Conservation (phyloP, 2,113 vertebrate genomes). For the Burhinus oedicnemus region DNA sequence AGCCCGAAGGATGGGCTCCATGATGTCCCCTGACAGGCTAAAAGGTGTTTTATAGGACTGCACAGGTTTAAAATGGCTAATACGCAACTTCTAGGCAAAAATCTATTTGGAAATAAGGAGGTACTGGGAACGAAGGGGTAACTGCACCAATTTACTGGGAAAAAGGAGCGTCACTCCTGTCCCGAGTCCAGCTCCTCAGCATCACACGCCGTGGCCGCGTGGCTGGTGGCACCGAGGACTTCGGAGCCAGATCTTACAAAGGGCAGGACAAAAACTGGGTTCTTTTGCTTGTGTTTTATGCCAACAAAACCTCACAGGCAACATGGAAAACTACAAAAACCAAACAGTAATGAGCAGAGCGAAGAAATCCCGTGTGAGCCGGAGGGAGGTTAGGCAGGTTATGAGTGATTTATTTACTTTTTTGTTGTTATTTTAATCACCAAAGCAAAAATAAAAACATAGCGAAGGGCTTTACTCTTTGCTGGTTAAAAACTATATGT, state of each 20-base stretch:
- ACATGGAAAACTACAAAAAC: background rate
- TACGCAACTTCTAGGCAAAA: background rate
- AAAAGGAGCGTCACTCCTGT: background rate
- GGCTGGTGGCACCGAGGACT: rapidly evolving
- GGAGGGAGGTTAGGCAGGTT: background rate
- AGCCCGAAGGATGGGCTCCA: background rate
- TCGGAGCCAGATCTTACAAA: rapidly evolving
- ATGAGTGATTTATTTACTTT: background rate
- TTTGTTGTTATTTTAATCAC: background rate
- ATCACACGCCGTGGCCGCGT: rapidly evolving
- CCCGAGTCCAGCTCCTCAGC: background rate
- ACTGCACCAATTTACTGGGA: background rate
- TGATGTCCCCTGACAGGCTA: background rate
- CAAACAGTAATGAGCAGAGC: rapidly evolving
- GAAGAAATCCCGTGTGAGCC: background rate
- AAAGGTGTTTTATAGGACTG: background rate
- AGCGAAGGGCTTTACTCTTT: background rate
- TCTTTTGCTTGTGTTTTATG: background rate
- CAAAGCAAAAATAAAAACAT: background rate
- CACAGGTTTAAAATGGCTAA: background rate
- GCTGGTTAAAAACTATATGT: background rate
- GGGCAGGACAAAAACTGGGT: background rate
- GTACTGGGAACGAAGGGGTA: background rate
- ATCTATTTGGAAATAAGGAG: background rate
- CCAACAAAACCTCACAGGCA: background rate